Percentiles rank a stretch among this genome's conserved stretches.
These are phyloP conservation scores for Idris sp. DNA, from an alignment of 1,140 invertebrate genomes.

Conservation along the genomic window DNA sequence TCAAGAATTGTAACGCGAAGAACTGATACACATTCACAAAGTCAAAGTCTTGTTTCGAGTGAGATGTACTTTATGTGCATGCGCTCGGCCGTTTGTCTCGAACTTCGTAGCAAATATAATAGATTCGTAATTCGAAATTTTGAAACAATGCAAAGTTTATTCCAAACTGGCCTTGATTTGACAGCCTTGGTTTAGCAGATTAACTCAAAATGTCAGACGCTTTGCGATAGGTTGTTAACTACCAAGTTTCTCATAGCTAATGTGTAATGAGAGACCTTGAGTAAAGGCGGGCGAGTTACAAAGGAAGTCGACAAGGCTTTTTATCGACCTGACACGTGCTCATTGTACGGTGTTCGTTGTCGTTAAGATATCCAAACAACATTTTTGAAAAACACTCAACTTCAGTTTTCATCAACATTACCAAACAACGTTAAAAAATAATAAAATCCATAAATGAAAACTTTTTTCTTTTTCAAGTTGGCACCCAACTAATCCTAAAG, in stretches of 20 bases:
- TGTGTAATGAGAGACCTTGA: conserved; percentile 75
- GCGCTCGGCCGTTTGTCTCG: background rate
- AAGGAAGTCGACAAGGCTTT: conserved; percentile 78
- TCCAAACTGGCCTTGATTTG: conserved; percentile 49
- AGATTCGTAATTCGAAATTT: conserved; percentile 11
- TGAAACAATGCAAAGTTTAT: conserved; percentile 22
- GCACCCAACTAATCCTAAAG: no score
- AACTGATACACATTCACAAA: conserved; percentile 21
- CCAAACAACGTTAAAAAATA: no score
- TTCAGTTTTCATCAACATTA: background rate
- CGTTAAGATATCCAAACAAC: conserved; percentile 30
- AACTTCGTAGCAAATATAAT: background rate
- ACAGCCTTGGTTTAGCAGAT: conserved; percentile 67
- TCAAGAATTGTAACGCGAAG: conserved; percentile 19
- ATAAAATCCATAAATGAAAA: no score
- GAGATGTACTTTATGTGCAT: conserved; percentile 1
- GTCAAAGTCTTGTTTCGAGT: conserved; percentile 12
- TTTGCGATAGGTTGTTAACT: conserved; percentile 40
- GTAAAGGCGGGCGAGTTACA: conserved; percentile 73
- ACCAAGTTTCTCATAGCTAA: conserved; percentile 60
- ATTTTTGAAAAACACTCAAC: conserved; percentile 24
- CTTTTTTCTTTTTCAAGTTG: no score
- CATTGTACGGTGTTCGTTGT: conserved; percentile 41
- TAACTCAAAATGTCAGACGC: conserved; percentile 66
- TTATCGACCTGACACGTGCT: conserved; percentile 71